Evolutionary conservation across 2,113 vertebrate genomes (phyloP).

Genomic region (Abramis brama): DNA sequence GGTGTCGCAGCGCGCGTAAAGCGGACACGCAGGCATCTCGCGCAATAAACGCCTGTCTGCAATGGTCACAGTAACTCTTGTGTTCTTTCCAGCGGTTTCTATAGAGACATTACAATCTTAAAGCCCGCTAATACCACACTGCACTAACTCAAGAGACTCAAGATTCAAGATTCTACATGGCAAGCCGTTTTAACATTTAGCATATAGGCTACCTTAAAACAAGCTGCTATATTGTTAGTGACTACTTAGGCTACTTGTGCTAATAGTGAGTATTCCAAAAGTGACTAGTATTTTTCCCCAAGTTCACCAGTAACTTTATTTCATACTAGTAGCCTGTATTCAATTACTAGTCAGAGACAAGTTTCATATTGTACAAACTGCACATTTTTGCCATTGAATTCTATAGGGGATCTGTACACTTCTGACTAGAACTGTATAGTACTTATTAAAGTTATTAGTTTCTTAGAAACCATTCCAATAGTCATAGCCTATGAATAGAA

Average conservation of each 20-base stretch:
- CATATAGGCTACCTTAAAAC: background rate
- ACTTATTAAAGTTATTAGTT: too few species aligned
- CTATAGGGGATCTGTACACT: too few species aligned
- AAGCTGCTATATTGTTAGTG: background rate
- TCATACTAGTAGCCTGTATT: background rate
- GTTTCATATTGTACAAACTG: too few species aligned
- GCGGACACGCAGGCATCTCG: too few species aligned
- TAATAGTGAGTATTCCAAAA: background rate
- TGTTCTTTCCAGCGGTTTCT: constrained; percentile 72
- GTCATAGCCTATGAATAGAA: too few species aligned
- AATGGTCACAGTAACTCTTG: constrained; percentile 63
- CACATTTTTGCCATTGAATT: too few species aligned
- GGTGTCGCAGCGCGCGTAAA: background rate
- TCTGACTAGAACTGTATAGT: too few species aligned
- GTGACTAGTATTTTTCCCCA: background rate
- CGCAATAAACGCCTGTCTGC: background rate
- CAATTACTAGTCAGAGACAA: too few species aligned
- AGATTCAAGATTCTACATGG: background rate
- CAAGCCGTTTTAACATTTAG: constrained; percentile 2
- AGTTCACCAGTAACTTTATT: background rate
- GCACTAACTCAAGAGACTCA: background rate
- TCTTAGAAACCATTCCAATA: too few species aligned
- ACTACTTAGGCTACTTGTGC: too few species aligned
- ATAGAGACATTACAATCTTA: constrained; percentile 69
- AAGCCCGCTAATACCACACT: background rate